Base-by-base conservation (phyloP, 2,113 vertebrate species). In the Pangasianodon gigas region DNA sequence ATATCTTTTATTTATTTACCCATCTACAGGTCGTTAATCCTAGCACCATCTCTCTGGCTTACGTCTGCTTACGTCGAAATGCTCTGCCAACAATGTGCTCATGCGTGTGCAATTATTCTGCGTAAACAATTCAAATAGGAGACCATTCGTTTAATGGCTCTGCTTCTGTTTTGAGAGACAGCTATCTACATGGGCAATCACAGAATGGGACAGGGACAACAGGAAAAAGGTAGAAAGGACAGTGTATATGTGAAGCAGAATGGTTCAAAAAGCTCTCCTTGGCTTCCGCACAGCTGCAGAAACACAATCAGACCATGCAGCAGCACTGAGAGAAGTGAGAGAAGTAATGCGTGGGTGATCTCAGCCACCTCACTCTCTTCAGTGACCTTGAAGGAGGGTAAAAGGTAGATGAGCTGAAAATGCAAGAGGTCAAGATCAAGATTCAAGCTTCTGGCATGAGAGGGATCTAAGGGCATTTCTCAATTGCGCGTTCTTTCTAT, bases 361-460 rank as follows among this genome's bases (percentile, higher is more conserved):
- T 54, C 11, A 26, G 37, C 32, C 56, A 62, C 2, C 71, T 84
- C n/a, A 46, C 21, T 79, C 41, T 51, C 4, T 11, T 51, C n/a
- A 4, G n/a, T 80, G 41, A 86, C 83, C 75, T 82, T 89, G 74
- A 91, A 88, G 77, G 46, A 88, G 85, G 88, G 29, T 84, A 82
- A 90, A 51, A 58, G 41, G 82, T 62, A 85, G 21, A 91, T 87
- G 56, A 91, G 65, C 58, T 41, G 71, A 90, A 89, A 92, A 79
- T 74, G 89, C 60, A 91, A 91, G 83, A 92, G 85, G 52, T 83
- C n/a, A 83, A 37, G 32, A 87, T 88, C 77, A 62, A 85, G 86
- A 24, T 91, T 93, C 88, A 84, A 93, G 92, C 92, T 87, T 82
- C 65, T 93, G 89, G 91, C 89, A 93, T 67, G 89, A 85, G 81